These are phyloP conservation scores for Aelia acuminata DNA, from an alignment of 2,888 invertebrate genomes.

Conservation along the genomic window DNA sequence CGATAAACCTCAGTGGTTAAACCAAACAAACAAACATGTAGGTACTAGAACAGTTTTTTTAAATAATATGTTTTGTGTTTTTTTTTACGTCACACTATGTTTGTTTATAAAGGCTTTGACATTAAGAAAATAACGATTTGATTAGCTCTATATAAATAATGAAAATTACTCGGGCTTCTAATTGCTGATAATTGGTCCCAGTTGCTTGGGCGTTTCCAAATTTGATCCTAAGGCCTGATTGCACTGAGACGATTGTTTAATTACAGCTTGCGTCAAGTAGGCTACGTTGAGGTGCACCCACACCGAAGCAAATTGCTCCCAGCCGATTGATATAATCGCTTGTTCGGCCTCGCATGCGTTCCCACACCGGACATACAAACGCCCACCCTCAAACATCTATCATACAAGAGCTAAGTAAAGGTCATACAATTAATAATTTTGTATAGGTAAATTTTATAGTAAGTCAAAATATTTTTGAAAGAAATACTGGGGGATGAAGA, in stretches of 20 bases:
- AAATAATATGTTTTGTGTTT: no score
- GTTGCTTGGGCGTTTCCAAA: not conserved
- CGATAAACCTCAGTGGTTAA: no score
- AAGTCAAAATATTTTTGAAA: no score
- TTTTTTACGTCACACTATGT: no score
- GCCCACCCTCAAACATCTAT: not conserved
- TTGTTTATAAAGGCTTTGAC: no score
- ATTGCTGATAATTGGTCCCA: not conserved
- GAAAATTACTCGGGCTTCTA: not conserved
- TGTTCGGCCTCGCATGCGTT: not conserved
- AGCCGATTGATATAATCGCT: not conserved
- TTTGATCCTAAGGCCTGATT: not conserved
- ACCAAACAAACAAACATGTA: no score
- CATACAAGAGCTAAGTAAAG: not conserved
- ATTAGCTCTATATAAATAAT: not conserved
- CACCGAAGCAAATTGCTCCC: not conserved
- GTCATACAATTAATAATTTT: not conserved
- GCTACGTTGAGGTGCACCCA: not conserved
- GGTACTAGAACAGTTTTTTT: no score
- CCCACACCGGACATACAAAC: not conserved
- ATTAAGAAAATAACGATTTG: not conserved
- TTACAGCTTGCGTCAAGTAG: conserved; percentile 38
- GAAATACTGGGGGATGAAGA: no score
- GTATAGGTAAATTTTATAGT: not conserved
- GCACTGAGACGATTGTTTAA: conserved; percentile 33